Evolutionary conservation across 2,113 vertebrate species (phyloP).

Genomic region (Macrotus californicus): DNA sequence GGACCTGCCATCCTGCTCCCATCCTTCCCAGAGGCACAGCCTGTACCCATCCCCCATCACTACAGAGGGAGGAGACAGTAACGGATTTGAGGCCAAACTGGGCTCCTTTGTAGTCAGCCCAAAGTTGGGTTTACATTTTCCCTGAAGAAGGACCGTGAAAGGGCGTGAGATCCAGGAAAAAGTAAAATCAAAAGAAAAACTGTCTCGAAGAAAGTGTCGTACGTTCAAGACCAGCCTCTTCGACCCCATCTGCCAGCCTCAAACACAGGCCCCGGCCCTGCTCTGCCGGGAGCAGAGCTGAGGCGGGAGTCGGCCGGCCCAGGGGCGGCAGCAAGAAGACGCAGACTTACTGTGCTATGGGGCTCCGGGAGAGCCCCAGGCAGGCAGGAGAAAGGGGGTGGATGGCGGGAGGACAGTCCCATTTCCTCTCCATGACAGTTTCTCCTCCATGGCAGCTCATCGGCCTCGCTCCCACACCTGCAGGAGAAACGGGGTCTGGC

Average conservation of each 20-base stretch:
- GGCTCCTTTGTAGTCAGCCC: neutral
- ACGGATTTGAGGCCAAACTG: neutral
- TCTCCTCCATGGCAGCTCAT: neutral
- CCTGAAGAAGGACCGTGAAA: neutral
- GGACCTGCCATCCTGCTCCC: neutral
- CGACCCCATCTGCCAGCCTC: neutral
- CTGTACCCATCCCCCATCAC: too few species aligned
- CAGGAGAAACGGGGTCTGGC: neutral
- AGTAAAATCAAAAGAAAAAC: neutral
- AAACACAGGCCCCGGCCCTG: too few species aligned
- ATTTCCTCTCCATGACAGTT: neutral
- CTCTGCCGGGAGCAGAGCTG: neutral
- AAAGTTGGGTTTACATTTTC: neutral
- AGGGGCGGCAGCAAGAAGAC: neutral
- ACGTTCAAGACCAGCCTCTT: neutral
- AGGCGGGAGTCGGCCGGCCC: neutral
- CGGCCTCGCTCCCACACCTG: neutral
- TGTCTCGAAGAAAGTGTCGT: neutral
- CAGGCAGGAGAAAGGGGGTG: neutral
- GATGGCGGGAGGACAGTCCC: fast-evolving
- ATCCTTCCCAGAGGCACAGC: neutral
- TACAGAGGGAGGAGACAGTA: neutral
- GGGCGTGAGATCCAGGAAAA: neutral
- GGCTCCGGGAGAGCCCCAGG: neutral
- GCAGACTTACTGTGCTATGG: fast-evolving